Percentiles rank a stretch among this genome's conserved stretches.
These are phyloP conservation scores for Probaryconus sp. DNA, from an alignment of 1,140 invertebrate species.

Conservation along the genomic window DNA sequence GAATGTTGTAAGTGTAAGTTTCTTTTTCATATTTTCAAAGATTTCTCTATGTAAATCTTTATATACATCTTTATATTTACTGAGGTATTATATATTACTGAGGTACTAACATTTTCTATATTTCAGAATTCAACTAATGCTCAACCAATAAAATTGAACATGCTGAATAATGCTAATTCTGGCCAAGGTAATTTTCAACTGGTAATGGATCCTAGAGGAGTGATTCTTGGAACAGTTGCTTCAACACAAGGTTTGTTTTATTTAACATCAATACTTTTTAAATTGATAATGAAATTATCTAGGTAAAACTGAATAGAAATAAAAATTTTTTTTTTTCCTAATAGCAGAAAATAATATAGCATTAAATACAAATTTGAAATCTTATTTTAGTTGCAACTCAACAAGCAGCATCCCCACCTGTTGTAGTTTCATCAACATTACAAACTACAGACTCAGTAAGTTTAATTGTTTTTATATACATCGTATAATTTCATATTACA, in stretches of 20 bases:
- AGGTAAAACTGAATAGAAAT: too few species aligned
- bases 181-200: constrained; percentile 77
- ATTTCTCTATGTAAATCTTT: neutral
- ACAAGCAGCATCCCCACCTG: constrained; percentile 21
- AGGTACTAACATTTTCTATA: neutral
- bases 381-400: too few species aligned
- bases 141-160: constrained; percentile 73
- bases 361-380: too few species aligned
- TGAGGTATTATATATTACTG: neutral
- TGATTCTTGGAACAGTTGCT: constrained; percentile 76
- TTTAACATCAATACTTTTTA: neutral
- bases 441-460: constrained; percentile 17
- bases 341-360: too few species aligned
- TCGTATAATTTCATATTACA: neutral
- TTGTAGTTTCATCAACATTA: constrained; percentile 36
- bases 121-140: constrained; percentile 61
- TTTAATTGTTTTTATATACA: neutral
- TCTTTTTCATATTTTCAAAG: constrained; percentile 5
- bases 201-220: constrained; percentile 79
- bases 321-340: constrained; percentile 12
- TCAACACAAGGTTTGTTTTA: constrained; percentile 67
- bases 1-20: constrained; percentile 70
- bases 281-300: neutral
- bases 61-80: constrained; percentile 1
- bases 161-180: constrained; percentile 69